A percentile compares a stretch with the other conserved stretches of the same genome.
Evolutionary conservation across 1,140 invertebrate species (phyloP).

Genomic region (Ganaspis sp.): DNA sequence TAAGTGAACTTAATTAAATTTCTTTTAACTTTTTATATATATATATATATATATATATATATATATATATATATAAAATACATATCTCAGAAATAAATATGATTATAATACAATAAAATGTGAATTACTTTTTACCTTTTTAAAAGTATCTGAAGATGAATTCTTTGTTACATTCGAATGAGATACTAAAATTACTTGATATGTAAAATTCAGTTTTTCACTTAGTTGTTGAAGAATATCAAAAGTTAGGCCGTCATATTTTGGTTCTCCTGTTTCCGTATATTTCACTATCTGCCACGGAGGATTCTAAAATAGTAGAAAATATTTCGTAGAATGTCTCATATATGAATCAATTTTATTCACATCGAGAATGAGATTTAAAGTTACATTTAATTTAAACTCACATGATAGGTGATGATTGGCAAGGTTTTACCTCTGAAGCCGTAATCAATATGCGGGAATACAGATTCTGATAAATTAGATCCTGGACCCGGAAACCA

Average conservation of each 20-base stretch:
- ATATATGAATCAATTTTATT: too few species aligned
- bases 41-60: too few species aligned
- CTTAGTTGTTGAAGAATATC: slow-evolving; percentile 88
- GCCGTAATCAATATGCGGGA: slow-evolving; percentile 87
- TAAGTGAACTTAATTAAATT: too few species aligned
- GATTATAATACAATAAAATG: neutral
- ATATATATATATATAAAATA: too few species aligned
- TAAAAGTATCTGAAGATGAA: slow-evolving; percentile 19
- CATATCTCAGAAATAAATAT: too few species aligned
- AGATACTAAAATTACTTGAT: slow-evolving; percentile 63
- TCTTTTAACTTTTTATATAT: too few species aligned
- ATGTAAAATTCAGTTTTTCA: slow-evolving; percentile 89
- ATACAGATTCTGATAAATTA: slow-evolving; percentile 82
- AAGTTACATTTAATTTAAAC: slow-evolving; percentile 55
- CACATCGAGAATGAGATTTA: too few species aligned
- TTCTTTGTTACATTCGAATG: slow-evolving; percentile 35
- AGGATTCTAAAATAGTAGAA: slow-evolving; percentile 82
- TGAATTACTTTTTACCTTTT: slow-evolving; percentile 33
- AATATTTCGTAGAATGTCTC: too few species aligned
- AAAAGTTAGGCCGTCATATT: slow-evolving; percentile 85
- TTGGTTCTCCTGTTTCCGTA: slow-evolving; percentile 77
- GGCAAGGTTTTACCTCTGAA: slow-evolving; percentile 85
- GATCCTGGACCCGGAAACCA: slow-evolving; percentile 85
- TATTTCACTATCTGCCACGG: slow-evolving; percentile 86
- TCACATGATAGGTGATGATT: slow-evolving; percentile 83